Base-by-base conservation (phyloP, 2,888 invertebrate species). In the Lochmaea crataegi region DNA sequence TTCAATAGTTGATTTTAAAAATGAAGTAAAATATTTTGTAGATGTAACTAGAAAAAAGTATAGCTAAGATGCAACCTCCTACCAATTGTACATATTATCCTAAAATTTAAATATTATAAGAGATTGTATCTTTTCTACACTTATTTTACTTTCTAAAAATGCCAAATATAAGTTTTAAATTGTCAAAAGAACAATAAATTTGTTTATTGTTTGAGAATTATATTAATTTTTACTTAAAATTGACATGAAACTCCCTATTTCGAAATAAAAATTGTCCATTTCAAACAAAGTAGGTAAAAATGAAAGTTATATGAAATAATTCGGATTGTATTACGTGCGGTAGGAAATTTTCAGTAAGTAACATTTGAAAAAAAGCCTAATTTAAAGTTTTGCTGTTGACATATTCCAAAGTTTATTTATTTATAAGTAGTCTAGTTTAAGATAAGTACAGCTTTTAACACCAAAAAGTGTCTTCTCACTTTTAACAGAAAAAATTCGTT, bases 391-490 rank as follows among this genome's bases (percentile, higher is more conserved):
- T 74, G 71, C 74, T 73, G 76, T 78, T 80, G 74, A 77, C 42
- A 75, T 74, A 77, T 78, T 77, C 68, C 72, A 77, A 76, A 76
- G 78, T 77, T 78, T 78, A 75, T 79, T 79, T 79, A 77, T 73
- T 75, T 66, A 75, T 76, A 79, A 71, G 77, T 78, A 79, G 79
- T 74, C 74, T 79, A 79, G 79, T 75, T 76, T 75, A 74, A 74
- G 72, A 61, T 66, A 74, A 75, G 71, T 74, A 75, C 69, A 75
- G 75, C 78, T 75, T 76, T 76, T 41, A 85, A 85, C 85, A 86
- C 86, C 86, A 85, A 84, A 82, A 85, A 83, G 86, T 86, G 86
- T 86, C 86, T 86, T 86, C 83, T 84, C 80, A 80, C 77, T 79
- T 80, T 63, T 63, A 70, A 64, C 56, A 64, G n/a, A 77, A 75